Percentiles rank a stretch among this genome's conserved stretches.
These are phyloP conservation scores for Lepidostoma basale DNA, from an alignment of 1,140 invertebrate genomes.

Conservation along the genomic window DNA sequence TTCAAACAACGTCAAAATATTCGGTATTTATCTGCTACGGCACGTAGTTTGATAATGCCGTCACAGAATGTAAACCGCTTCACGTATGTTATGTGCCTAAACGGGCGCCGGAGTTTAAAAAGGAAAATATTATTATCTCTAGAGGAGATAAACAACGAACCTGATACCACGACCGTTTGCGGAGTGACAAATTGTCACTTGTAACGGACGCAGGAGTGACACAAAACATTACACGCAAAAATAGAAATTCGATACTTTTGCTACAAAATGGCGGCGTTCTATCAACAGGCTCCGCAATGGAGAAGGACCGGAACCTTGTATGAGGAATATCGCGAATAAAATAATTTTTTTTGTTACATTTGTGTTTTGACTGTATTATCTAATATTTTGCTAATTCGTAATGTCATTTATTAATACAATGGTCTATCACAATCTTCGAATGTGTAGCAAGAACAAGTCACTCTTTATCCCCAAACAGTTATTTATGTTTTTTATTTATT, in stretches of 20 bases:
- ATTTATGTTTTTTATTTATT: too few relatives aligned
- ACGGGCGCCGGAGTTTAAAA: background rate
- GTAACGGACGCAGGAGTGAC: background rate
- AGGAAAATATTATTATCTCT: background rate
- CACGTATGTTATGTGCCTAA: too few relatives aligned
- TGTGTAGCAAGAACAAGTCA: too few relatives aligned
- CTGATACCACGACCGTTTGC: constrained; percentile 9
- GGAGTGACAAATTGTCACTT: constrained; percentile 23
- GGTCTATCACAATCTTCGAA: too few relatives aligned
- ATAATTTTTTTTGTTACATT: too few relatives aligned
- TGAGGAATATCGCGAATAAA: too few relatives aligned
- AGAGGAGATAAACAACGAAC: constrained; percentile 2
- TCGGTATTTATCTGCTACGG: background rate
- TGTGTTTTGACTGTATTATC: too few relatives aligned
- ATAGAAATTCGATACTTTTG: constrained; percentile 23
- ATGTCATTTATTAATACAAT: too few relatives aligned
- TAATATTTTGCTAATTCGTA: too few relatives aligned
- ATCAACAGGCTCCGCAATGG: constrained; percentile 15
- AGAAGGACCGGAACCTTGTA: background rate
- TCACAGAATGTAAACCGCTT: background rate
- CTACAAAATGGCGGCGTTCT: background rate
- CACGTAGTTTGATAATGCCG: background rate
- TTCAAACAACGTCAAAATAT: background rate
- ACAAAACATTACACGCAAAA: background rate
- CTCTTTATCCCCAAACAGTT: too few relatives aligned